Evolutionary conservation across 2,113 vertebrate species (phyloP).

Genomic region (Pachycephala philippinensis): DNA sequence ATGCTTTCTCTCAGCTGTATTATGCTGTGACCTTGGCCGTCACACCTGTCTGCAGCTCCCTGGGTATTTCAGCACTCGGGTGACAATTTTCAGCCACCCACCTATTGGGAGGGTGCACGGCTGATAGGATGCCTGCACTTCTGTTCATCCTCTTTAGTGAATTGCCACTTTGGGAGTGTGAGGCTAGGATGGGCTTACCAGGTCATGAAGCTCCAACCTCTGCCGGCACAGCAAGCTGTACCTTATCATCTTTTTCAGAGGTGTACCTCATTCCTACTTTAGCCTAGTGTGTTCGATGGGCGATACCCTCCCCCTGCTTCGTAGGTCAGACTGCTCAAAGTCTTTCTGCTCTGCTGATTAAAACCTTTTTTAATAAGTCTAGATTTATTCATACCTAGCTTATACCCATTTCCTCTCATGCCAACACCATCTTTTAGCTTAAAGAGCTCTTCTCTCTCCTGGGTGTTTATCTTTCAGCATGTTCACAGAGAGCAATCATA

Average conservation of each 20-base stretch:
- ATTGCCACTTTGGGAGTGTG: background rate
- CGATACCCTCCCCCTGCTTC: background rate
- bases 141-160: background rate
- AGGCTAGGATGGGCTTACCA: background rate
- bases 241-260: background rate
- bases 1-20: background rate
- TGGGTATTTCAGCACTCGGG: background rate
- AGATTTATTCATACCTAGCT: slow-evolving; percentile 30
- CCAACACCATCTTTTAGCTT: slow-evolving; percentile 30
- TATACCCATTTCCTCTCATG: background rate
- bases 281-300: background rate
- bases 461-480: background rate
- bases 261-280: background rate
- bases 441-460: background rate
- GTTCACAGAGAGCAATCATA: slow-evolving; percentile 16
- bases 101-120: background rate
- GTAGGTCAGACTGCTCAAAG: background rate
- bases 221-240: accelerated
- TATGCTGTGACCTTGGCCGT: background rate
- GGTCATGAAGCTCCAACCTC: background rate
- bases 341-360: slow-evolving; percentile 13
- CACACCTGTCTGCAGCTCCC: background rate
- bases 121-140: background rate
- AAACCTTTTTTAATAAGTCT: background rate
- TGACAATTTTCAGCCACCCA: background rate